Conservation (phyloP, 2,888 invertebrate genomes). For the Amphipoea lucens region DNA sequence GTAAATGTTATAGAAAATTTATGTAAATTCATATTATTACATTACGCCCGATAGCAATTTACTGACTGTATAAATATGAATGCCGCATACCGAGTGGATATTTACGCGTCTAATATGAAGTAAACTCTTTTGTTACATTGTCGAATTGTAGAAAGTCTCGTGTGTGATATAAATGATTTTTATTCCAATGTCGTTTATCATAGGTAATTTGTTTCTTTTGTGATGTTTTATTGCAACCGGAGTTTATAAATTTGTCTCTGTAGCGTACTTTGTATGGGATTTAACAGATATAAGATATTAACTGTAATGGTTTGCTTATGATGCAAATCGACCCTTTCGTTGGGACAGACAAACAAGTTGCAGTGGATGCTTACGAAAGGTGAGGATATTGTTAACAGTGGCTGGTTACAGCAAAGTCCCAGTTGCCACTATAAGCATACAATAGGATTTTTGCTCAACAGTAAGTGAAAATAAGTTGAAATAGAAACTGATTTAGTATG, state of each 20-base stretch:
- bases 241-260: conserved; percentile 64
- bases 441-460: neutral
- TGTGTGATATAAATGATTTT: conserved; percentile 64
- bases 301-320: conserved; percentile 45
- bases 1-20: conserved; percentile 89
- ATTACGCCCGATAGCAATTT: conserved; percentile 86
- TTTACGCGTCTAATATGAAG: conserved; percentile 74
- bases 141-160: conserved; percentile 72
- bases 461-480: neutral
- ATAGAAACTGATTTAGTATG: neutral
- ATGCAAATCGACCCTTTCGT: conserved; percentile 54
- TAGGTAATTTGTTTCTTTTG: conserved; percentile 65
- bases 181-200: conserved; percentile 62
- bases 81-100: conserved; percentile 78
- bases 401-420: neutral
- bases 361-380: conserved; percentile 13
- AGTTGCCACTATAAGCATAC: neutral
- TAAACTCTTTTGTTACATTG: conserved; percentile 70
- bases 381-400: conserved; percentile 12
- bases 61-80: conserved; percentile 84
- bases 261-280: conserved; percentile 42
- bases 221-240: conserved; percentile 65
- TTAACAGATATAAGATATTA: conserved; percentile 32
- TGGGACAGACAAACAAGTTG: conserved; percentile 32
- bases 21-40: conserved; percentile 89